A percentile compares a stretch with the other conserved stretches of the same genome.
These are phyloP conservation scores for Ophioninae sp. DNA, from an alignment of 2,888 invertebrate genomes.

Conservation along the genomic window DNA sequence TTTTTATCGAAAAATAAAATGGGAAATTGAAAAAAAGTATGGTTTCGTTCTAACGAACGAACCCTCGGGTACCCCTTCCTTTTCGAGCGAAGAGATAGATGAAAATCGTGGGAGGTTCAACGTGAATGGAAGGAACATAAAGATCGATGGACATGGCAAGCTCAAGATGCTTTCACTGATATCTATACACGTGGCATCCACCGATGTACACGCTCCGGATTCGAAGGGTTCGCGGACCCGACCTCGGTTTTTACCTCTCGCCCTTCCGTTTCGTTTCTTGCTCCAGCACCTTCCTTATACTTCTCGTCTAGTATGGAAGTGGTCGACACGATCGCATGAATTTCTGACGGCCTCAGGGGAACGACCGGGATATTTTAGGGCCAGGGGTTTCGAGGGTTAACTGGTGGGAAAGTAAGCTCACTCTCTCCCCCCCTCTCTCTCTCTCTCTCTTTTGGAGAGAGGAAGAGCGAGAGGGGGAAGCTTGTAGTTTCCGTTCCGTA, in stretches of 20 bases:
- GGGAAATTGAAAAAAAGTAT: too few species aligned
- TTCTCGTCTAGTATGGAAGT: conserved; percentile 45
- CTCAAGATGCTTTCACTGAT: conserved; percentile 32
- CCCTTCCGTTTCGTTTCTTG: conserved; percentile 35
- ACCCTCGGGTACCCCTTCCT: too few species aligned
- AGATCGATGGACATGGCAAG: conserved; percentile 27
- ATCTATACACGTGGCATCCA: neutral
- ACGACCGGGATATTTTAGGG: conserved; percentile 56
- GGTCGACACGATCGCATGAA: conserved; percentile 70
- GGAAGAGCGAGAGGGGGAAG: conserved; percentile 7
- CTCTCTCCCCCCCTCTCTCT: too few species aligned
- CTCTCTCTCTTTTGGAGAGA: conserved; percentile 14
- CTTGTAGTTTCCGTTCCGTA: conserved; percentile 33
- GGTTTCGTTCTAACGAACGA: too few species aligned
- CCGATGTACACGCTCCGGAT: conserved; percentile 7
- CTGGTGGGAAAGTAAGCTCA: neutral
- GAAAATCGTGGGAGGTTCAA: neutral
- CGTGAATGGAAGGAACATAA: neutral
- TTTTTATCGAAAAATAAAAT: too few species aligned
- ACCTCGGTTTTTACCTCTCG: conserved; percentile 22
- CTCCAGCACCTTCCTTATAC: conserved; percentile 6
- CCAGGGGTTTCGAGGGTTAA: conserved; percentile 47
- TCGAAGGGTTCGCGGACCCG: conserved; percentile 28
- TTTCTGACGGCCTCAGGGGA: conserved; percentile 70
- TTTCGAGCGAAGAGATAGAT: too few species aligned